Percentiles rank a stretch among this genome's conserved stretches.
phyloP scores from a whole-genome alignment of 2,797 vertebrate species.

The Anguilla marmorata region DNA sequence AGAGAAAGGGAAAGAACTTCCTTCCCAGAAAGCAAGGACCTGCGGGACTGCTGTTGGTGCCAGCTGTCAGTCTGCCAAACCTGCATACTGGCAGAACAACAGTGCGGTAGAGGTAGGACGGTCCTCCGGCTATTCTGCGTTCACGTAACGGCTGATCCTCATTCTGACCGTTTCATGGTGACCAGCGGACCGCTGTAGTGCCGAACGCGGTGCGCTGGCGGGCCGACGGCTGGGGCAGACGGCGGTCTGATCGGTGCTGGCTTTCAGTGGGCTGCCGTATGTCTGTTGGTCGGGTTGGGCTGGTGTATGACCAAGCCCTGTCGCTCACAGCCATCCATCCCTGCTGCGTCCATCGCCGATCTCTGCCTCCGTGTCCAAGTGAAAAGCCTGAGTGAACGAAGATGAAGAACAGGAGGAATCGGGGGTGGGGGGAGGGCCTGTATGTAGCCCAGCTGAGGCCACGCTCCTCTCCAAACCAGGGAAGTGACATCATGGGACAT shows the following conservation, averaged over 20 bases:
- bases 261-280: too few relatives aligned
- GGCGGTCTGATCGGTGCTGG: too few relatives aligned
- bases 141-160: too few relatives aligned
- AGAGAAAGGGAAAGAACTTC: background rate
- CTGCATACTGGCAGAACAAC: too few relatives aligned
- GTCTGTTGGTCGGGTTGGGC: background rate
- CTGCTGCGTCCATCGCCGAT: conserved; percentile 17
- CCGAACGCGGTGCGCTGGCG: too few relatives aligned
- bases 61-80: too few relatives aligned
- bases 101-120: too few relatives aligned
- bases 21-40: background rate
- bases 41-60: too few relatives aligned
- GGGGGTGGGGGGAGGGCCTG: background rate
- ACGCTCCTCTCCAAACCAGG: background rate
- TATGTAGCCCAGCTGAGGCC: background rate
- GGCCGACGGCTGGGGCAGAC: too few relatives aligned
- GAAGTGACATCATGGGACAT: background rate
- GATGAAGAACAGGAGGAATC: background rate
- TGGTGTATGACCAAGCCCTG: background rate
- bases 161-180: too few relatives aligned
- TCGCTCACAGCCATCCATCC: background rate
- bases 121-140: too few relatives aligned
- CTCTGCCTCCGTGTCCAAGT: background rate
- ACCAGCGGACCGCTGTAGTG: too few relatives aligned
- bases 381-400: background rate